Evolutionary conservation across 2,797 vertebrate species (phyloP).

Genomic region (Carcharodon carcharias): DNA sequence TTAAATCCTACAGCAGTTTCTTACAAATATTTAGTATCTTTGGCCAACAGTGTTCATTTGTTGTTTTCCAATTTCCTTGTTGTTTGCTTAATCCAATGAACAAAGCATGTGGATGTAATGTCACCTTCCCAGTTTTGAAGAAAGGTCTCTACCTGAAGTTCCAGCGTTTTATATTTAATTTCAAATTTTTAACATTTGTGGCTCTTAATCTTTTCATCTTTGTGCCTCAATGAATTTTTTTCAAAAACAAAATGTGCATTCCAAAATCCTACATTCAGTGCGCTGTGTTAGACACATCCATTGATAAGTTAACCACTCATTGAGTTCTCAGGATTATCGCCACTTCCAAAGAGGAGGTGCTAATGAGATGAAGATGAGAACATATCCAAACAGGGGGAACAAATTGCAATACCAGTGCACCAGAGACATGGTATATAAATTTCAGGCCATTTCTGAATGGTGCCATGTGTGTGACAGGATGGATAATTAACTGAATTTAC

Average conservation of each 20-base stretch:
- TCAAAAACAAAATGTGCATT: neutral
- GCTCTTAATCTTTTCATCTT: neutral
- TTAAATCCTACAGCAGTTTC: neutral
- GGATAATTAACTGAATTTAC: neutral
- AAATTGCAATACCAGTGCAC: neutral
- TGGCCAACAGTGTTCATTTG: neutral
- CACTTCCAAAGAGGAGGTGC: neutral
- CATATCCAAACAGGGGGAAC: neutral
- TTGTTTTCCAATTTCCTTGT: neutral
- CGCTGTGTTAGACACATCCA: no score
- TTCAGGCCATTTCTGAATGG: neutral
- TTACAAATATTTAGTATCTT: neutral
- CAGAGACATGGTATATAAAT: no score
- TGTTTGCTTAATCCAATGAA: neutral
- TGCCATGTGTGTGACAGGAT: neutral
- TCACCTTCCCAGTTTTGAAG: neutral
- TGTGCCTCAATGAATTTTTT: neutral
- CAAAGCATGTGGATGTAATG: neutral
- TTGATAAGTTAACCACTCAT: neutral
- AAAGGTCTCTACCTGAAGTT: neutral
- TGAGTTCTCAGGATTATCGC: neutral
- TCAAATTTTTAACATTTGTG: neutral
- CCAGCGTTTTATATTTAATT: neutral
- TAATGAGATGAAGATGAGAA: neutral
- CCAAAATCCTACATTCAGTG: neutral